Base-by-base conservation (phyloP, 2,888 invertebrate genomes). In the Drosophila rellima region DNA sequence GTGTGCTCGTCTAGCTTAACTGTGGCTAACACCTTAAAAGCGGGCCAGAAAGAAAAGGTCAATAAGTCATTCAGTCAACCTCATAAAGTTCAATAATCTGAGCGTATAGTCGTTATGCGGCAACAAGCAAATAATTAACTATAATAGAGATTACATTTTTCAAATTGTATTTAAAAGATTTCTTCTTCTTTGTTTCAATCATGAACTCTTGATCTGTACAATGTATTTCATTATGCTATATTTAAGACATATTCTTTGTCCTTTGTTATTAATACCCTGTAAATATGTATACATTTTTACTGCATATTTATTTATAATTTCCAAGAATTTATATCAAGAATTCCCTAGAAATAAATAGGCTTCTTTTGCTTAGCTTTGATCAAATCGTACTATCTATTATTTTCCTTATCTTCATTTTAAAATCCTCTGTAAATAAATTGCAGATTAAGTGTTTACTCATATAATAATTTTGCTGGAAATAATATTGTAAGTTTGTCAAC, bases 11-110 rank as follows among this genome's bases (percentile, higher is more conserved):
- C 13, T 37, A 59, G 42, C 54, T 42, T 45, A 48, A 44, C 54
- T 56, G 60, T 45, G 44, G 61, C 42, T 45, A 74, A 47, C 74
- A 63, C 62, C 59, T 72, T 35, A 39, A 40, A 13, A 39, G 26
- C 4, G 29, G 47, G 11, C n/a, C 23, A 17, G 3, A 37, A 33
- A 18, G 18, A 40, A 47, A 47, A 47, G 62, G 31, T 60, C 39
- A 52, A 61, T 44, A 45, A 66, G 61, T 31, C 78, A 52, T 52
- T 74, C 60, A 74, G 66, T 77, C 67, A 77, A 42, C 15, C n/a
- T n/a, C 40, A 42, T 39, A 33, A 15, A 42, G 44, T 59, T 73
- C 42, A 52, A 75, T 31, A 63, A n/a, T 71, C 56, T 31, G 15
- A 13, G 33, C 10, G 45, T 47, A 29, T 29, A 29, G 29, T 47